Percentiles rank a stretch among this genome's conserved stretches.
These are phyloP conservation scores for Leptobrachium ailaonicum DNA, from an alignment of 2,113 vertebrate genomes.

Conservation along the genomic window DNA sequence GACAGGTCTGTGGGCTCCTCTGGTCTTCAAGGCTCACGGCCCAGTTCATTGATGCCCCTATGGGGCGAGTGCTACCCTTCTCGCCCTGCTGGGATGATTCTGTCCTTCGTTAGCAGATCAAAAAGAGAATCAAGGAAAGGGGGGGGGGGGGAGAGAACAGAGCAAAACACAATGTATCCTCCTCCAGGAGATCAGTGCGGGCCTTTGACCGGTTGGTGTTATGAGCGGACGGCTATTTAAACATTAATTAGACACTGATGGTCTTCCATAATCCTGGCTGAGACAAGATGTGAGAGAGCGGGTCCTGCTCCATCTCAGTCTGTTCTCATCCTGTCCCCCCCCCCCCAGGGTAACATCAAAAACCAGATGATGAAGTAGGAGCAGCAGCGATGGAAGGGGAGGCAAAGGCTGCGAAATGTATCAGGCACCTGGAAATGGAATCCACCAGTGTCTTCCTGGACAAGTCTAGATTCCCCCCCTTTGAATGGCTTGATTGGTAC, in stretches of 20 bases:
- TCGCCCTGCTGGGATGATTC: not conserved
- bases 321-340: not conserved
- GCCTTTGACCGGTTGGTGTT: not conserved
- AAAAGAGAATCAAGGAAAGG: not conserved
- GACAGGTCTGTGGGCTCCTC: too few species aligned
- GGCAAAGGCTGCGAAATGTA: too few species aligned
- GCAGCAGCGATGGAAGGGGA: too few species aligned
- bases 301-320: not conserved
- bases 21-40: too few species aligned
- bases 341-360: not conserved
- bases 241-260: slow-evolving; percentile 4
- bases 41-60: too few species aligned
- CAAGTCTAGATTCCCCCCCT: too few species aligned
- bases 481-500: too few species aligned
- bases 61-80: too few species aligned
- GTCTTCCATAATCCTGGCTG: not conserved
- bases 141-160: not conserved
- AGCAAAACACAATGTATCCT: not conserved
- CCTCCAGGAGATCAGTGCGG: not conserved
- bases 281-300: not conserved
- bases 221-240: not conserved
- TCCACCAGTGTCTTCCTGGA: too few species aligned
- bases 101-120: not conserved
- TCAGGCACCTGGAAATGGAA: too few species aligned
- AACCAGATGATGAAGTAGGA: too few species aligned